Conservation (phyloP, 2,797 vertebrate species). For the Nyctalus aviator region DNA sequence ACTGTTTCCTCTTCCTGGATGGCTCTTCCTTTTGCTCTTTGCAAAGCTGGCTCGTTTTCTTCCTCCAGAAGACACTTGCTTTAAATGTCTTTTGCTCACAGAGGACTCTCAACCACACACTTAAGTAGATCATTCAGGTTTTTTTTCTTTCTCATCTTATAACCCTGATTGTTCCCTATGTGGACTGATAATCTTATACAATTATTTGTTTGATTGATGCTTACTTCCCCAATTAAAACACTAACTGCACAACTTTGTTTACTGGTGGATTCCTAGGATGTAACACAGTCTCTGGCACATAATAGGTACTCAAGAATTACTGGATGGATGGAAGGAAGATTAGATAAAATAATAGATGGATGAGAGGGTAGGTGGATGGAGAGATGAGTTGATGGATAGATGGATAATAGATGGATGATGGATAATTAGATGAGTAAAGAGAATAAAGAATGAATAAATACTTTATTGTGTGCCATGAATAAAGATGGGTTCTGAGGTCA, state of each 20-base stretch:
- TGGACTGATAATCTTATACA: neutral
- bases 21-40: slow-evolving; percentile 72
- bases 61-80: slow-evolving; percentile 51
- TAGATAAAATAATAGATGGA: neutral
- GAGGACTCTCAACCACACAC: slow-evolving; percentile 13
- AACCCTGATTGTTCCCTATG: slow-evolving; percentile 17
- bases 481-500: slow-evolving; percentile 51
- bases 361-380: neutral
- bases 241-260: neutral
- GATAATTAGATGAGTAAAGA: neutral
- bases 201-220: neutral
- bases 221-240: slow-evolving; percentile 28
- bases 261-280: neutral
- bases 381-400: neutral
- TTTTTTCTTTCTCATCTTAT: neutral
- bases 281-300: neutral
- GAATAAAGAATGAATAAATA: neutral
- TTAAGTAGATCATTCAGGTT: neutral
- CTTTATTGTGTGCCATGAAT: neutral
- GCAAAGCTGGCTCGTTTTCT: slow-evolving; percentile 63
- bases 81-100: slow-evolving; percentile 56
- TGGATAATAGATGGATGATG: too few species aligned
- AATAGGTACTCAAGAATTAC: neutral
- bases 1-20: slow-evolving; percentile 71
- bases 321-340: neutral